phyloP scores from a whole-genome alignment of 2,797 vertebrate species.

The Rhincodon typus region DNA sequence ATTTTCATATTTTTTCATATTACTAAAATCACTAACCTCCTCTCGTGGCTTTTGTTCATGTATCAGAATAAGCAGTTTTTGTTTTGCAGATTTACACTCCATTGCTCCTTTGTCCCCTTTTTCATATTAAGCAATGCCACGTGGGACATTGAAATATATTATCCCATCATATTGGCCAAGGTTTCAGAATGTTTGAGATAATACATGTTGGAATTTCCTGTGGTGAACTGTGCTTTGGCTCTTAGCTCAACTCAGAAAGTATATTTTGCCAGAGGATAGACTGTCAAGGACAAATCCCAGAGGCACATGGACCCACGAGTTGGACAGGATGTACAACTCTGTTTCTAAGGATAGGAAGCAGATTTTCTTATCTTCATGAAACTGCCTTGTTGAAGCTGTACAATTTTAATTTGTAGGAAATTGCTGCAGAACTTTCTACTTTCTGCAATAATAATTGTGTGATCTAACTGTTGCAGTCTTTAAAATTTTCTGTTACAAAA shows the following conservation, averaged over 20 bases:
- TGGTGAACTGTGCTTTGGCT: slow-evolving; percentile 40
- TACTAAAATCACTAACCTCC: not conserved
- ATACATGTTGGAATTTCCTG: slow-evolving; percentile 40
- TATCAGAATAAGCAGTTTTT: slow-evolving; percentile 10
- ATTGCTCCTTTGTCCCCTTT: not conserved
- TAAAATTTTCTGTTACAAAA: not conserved
- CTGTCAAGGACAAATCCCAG: slow-evolving; percentile 31
- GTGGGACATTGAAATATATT: slow-evolving; percentile 25
- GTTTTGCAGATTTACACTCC: not conserved
- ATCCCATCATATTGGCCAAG: not conserved
- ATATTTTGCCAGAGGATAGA: slow-evolving; percentile 24
- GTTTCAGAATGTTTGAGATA: slow-evolving; percentile 23
- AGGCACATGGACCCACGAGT: not conserved
- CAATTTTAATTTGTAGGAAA: slow-evolving; percentile 18
- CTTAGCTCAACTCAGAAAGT: not conserved
- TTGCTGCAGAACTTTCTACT: not conserved
- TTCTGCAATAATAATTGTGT: slow-evolving; percentile 28
- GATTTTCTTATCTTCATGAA: slow-evolving; percentile 26
- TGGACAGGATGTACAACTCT: slow-evolving; percentile 16
- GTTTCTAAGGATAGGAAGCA: slow-evolving; percentile 17
- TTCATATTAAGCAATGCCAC: not conserved
- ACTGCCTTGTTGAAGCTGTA: not conserved
- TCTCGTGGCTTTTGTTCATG: not conserved
- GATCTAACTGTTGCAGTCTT: not conserved
- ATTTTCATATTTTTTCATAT: not conserved